Percentiles rank a stretch among this genome's conserved stretches.
Conservation (phyloP, 2,113 vertebrate genomes). For the Rhombomys opimus region DNA sequence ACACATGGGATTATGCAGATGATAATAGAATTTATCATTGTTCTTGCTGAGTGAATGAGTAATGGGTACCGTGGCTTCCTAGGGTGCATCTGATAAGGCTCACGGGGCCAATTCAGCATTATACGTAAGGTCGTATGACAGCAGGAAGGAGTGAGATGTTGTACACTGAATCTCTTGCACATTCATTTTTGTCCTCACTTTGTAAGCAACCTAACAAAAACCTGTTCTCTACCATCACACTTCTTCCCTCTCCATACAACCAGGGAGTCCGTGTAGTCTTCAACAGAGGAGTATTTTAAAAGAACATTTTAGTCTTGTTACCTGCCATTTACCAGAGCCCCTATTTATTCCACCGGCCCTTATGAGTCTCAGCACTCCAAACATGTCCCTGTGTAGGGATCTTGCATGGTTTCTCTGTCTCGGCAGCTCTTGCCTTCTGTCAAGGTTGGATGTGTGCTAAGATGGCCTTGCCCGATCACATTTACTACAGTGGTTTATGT, state of each 20-base stretch:
- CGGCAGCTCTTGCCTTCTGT: background rate
- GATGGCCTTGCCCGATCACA: background rate
- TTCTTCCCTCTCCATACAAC: background rate
- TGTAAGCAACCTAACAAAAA: background rate
- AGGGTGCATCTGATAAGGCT: background rate
- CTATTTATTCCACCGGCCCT: background rate
- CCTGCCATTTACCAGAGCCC: background rate
- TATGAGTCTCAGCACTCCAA: background rate
- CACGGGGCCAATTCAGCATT: background rate
- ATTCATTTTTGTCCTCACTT: background rate
- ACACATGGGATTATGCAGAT: background rate
- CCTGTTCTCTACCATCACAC: background rate
- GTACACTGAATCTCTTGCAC: background rate
- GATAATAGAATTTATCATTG: background rate
- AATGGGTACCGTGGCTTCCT: background rate
- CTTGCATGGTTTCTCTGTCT: background rate
- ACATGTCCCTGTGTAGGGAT: background rate
- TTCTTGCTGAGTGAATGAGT: background rate
- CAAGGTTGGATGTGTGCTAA: background rate
- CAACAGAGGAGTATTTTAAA: background rate
- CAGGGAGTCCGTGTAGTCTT: too few species aligned
- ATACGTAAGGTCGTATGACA: background rate
- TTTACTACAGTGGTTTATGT: too few species aligned
- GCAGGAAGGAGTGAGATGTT: fast-evolving
- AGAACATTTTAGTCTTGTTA: background rate